Percentiles rank a stretch among this genome's conserved stretches.
phyloP scores from a whole-genome alignment of 2,888 invertebrate genomes.

The Dichetophora obliterata region DNA sequence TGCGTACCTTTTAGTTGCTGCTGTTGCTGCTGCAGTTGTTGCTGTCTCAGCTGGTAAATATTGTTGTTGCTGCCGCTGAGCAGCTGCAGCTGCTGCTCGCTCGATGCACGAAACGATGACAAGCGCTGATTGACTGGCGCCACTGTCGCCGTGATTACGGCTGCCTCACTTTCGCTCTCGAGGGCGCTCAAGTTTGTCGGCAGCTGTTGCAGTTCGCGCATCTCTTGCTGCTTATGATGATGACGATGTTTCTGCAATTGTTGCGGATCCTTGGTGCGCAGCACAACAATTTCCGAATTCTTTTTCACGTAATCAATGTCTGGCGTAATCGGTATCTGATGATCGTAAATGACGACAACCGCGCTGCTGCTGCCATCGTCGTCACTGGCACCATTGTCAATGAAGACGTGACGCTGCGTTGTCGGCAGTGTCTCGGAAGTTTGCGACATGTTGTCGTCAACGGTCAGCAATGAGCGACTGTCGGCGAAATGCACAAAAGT shows the following conservation, averaged over 20 bases:
- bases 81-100: constrained; percentile 66
- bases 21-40: constrained; percentile 28
- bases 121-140: constrained; percentile 68
- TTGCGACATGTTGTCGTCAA: constrained; percentile 49
- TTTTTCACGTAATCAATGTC: constrained; percentile 68
- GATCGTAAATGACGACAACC: constrained; percentile 68
- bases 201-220: constrained; percentile 62
- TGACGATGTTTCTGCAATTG: constrained; percentile 43
- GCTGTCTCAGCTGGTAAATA: constrained; percentile 40
- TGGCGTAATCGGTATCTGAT: constrained; percentile 65
- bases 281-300: constrained; percentile 68
- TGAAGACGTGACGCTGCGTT: constrained; percentile 43
- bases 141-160: constrained; percentile 58
- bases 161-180: constrained; percentile 48
- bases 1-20: constrained; percentile 59
- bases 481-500: constrained; percentile 67
- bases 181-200: constrained; percentile 56
- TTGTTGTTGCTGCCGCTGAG: constrained; percentile 54
- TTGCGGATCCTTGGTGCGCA: constrained; percentile 68
- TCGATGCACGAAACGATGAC: constrained; percentile 68
- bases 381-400: neutral
- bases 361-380: constrained; percentile 60
- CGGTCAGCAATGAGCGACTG: constrained; percentile 48
- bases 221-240: constrained; percentile 56
- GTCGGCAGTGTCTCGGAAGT: constrained; percentile 45